A percentile compares a stretch with the other conserved stretches of the same genome.
Evolutionary conservation across 2,797 vertebrate species (phyloP).

Genomic region (Champsocephalus esox): DNA sequence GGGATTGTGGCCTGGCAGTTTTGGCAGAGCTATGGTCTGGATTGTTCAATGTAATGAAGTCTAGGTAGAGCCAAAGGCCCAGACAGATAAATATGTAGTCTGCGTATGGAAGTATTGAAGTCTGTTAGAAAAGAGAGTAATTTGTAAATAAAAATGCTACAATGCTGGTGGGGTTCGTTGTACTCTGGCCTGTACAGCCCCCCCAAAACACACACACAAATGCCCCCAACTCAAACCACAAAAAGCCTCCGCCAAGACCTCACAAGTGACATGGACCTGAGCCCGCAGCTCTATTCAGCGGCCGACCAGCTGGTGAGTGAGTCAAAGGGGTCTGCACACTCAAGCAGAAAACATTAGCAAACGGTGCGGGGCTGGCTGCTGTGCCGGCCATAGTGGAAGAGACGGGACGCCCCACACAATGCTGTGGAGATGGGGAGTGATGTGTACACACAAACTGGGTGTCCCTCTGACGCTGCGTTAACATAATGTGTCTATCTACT

Average conservation of each 20-base stretch:
- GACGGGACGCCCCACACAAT: slow-evolving; percentile 59
- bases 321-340: slow-evolving; percentile 91
- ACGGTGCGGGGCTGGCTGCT: slow-evolving; percentile 78
- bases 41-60: slow-evolving; percentile 11
- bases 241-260: slow-evolving; percentile 94
- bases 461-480: slow-evolving; percentile 30
- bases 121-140: not conserved
- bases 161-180: slow-evolving; percentile 79
- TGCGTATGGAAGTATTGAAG: not conserved
- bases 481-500: slow-evolving; percentile 9
- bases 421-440: slow-evolving; percentile 57
- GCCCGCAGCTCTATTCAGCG: slow-evolving; percentile 93
- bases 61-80: not conserved
- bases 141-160: slow-evolving; percentile 77
- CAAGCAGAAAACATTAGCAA: slow-evolving; percentile 87
- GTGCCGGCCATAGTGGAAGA: slow-evolving; percentile 57
- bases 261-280: slow-evolving; percentile 96
- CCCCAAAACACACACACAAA: slow-evolving; percentile 31
- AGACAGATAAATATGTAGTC: not conserved
- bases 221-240: slow-evolving; percentile 51
- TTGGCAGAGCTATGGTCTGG: slow-evolving; percentile 3
- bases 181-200: slow-evolving; percentile 3
- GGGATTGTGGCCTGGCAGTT: slow-evolving; percentile 19
- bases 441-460: slow-evolving; percentile 45
- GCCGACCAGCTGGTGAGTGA: slow-evolving; percentile 97